A percentile compares a stretch with the other conserved stretches of the same genome.
Conservation (phyloP, 2,113 vertebrate genomes). For the Gavialis gangeticus region DNA sequence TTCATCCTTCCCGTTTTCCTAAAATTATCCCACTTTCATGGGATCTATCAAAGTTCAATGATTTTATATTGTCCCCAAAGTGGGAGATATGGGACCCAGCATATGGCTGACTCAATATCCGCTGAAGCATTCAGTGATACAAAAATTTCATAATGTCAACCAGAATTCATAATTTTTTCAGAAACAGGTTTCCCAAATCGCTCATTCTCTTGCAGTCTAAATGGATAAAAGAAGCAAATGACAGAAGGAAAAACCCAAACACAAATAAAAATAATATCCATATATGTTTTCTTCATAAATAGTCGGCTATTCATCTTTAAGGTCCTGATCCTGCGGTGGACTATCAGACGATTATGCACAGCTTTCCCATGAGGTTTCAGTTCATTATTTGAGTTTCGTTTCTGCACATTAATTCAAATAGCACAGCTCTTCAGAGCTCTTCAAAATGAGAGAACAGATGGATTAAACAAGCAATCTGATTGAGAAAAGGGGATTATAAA, state of each 20-base stretch:
- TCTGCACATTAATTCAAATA: slow-evolving; percentile 18
- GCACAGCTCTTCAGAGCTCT: neutral
- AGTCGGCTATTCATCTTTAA: neutral
- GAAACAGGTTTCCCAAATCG: neutral
- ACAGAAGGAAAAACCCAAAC: neutral
- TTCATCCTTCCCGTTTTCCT: too few species aligned
- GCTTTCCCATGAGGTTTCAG: neutral
- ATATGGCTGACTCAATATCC: neutral
- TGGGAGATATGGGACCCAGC: neutral
- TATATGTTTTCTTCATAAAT: neutral
- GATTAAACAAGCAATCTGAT: slow-evolving; percentile 36
- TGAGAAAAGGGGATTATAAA: slow-evolving; percentile 30
- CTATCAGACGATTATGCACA: neutral
- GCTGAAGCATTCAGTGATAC: neutral
- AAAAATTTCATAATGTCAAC: neutral
- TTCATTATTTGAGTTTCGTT: neutral
- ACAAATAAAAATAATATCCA: too few species aligned
- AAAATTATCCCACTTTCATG: too few species aligned
- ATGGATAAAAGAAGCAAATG: neutral
- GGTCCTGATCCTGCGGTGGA: neutral
- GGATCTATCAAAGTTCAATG: too few species aligned
- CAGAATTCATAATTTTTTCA: rapidly evolving
- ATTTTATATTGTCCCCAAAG: too few species aligned
- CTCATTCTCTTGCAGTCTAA: neutral
- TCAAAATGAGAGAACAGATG: slow-evolving; percentile 16